Conservation (phyloP, 2,113 vertebrate genomes). For the Lucifuga dentata region DNA sequence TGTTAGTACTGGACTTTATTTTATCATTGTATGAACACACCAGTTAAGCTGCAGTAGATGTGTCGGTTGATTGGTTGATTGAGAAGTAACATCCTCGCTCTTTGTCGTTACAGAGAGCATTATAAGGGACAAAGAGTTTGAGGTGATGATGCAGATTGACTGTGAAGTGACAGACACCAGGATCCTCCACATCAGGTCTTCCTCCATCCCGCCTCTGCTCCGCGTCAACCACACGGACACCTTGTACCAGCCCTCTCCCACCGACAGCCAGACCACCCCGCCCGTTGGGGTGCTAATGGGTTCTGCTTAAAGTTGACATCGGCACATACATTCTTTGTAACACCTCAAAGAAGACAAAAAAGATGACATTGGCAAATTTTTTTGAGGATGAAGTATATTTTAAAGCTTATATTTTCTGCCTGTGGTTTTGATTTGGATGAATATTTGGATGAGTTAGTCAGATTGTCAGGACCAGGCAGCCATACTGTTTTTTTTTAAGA, state of each 20-base stretch:
- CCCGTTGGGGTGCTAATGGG: conserved; percentile 88
- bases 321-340: background rate
- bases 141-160: conserved; percentile 99
- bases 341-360: conserved; percentile 2
- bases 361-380: background rate
- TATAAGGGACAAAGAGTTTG: conserved; percentile 90
- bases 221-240: conserved; percentile 86
- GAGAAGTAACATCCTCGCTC: background rate
- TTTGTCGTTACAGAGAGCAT: conserved; percentile 86
- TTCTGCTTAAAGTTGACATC: conserved; percentile 71
- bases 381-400: background rate
- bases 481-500: conserved; percentile 23
- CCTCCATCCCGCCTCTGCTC: conserved; percentile 89
- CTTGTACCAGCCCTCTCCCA: conserved; percentile 83
- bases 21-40: too few species aligned
- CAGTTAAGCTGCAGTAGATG: too few species aligned
- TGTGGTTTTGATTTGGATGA: background rate
- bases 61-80: background rate
- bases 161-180: conserved; percentile 96
- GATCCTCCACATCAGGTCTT: conserved; percentile 94
- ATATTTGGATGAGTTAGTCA: conserved; percentile 7
- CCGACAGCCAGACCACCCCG: conserved; percentile 74
- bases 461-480: background rate
- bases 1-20: too few species aligned
- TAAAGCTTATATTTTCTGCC: background rate